These are phyloP conservation scores for Melipona beecheii DNA, from an alignment of 2,888 invertebrate genomes.

Conservation along the genomic window DNA sequence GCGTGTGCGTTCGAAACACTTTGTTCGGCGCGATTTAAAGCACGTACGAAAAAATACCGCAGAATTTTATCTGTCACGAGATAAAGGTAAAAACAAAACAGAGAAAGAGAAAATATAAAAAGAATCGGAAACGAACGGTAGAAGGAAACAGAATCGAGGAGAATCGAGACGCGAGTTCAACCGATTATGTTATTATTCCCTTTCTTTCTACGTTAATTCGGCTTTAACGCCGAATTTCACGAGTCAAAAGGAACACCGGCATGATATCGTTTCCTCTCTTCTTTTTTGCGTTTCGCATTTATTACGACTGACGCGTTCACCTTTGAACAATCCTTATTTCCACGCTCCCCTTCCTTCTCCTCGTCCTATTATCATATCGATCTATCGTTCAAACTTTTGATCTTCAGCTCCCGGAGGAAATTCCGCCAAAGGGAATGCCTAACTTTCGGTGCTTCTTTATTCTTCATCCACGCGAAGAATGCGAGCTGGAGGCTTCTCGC, in stretches of 20 bases:
- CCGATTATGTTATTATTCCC: conserved; percentile 6
- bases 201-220: conserved; percentile 38
- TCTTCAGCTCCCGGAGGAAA: conserved; percentile 44
- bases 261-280: conserved; percentile 30
- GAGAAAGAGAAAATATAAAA: neutral
- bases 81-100: conserved; percentile 12
- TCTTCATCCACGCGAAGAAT: neutral
- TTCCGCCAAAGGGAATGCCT: conserved; percentile 40
- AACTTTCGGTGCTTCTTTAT: conserved; percentile 49
- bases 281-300: conserved; percentile 41
- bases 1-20: conserved; percentile 37
- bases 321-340: conserved; percentile 47
- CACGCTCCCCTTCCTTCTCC: neutral
- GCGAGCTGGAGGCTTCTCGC: neutral
- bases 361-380: conserved; percentile 61
- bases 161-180: neutral
- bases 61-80: conserved; percentile 43
- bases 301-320: conserved; percentile 52
- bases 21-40: conserved; percentile 41
- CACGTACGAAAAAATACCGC: conserved; percentile 42
- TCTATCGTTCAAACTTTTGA: conserved; percentile 70
- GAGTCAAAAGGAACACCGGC: conserved; percentile 25
- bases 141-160: neutral
- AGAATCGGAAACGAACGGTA: neutral
- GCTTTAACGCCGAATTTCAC: neutral